Evolutionary conservation across 2,888 invertebrate genomes (phyloP), one percentile per base, ranked within the genome.

Genomic region (Eulithis testata): DNA sequence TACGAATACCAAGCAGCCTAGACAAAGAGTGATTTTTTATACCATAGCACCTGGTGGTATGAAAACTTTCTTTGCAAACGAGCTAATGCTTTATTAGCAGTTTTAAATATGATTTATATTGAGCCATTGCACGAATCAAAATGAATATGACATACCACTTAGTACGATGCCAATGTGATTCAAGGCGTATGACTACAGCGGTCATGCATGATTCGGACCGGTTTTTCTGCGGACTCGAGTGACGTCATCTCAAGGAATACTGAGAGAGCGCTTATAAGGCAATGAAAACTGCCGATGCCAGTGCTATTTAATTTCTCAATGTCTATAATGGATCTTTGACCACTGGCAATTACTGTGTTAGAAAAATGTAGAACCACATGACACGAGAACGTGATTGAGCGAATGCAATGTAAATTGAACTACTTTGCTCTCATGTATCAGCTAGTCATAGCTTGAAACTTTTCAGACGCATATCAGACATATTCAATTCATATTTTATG

Each of bases 141-240:
- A 75, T 75, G 65, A 72, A 74, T 76, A 80, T 76, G 74, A 76
- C 73, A 73, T 76, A 72, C 65, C 74, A 71, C 68, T 74, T 73
- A 77, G 80, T 78, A 73, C 65, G 73, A 74, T 77, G 76, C 74
- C 76, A 75, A 72, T 71, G 72, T 87, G 87, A 90, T 85, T 89
- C 88, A 88, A 84, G 83, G 84, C 76, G 78, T 84, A 88, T 90
- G 88, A 88, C 85, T 75, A 74, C 81, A 79, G 85, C 85, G 86
- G 87, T 89, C 86, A 82, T 80, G 84, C 85, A 83, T 87, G 83
- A 87, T 79, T 80, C 80, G 73, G 78, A 90, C 91, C 89, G 91
- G 91, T 91, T 91, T 87, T 87, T 83, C 84, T 87, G 86, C 86
- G 73, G 76, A 76, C 74, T 69, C 72, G 65, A 40, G 62, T 90